phyloP scores from a whole-genome alignment of 1,140 invertebrate species.

The Tetraneura akinire region DNA sequence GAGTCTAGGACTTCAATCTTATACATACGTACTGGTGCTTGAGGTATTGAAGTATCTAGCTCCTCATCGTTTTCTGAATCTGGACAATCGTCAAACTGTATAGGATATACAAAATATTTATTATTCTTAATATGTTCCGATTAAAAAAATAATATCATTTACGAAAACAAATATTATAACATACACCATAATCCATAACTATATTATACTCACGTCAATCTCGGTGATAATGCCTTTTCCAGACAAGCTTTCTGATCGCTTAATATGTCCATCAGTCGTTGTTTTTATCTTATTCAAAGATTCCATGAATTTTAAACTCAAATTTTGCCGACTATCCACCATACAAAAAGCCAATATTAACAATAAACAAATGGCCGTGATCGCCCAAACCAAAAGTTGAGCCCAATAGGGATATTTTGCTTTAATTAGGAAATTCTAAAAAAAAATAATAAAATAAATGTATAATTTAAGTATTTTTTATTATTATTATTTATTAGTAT shows the following conservation, averaged over 20 bases:
- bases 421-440: conserved; percentile 38
- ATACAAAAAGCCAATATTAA: conserved; percentile 34
- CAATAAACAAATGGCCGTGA: background rate
- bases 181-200: no score
- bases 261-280: conserved; percentile 8
- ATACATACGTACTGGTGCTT: conserved; percentile 34
- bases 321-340: conserved; percentile 11
- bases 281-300: conserved; percentile 10
- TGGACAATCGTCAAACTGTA: conserved; percentile 25
- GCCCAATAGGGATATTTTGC: conserved; percentile 31
- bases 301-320: conserved; percentile 20
- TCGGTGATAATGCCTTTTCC: conserved; percentile 32
- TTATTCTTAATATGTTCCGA: no score
- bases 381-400: conserved; percentile 33
- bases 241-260: conserved; percentile 11
- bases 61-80: conserved; percentile 19
- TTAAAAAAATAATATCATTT: no score
- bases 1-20: conserved; percentile 41
- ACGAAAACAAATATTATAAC: no score
- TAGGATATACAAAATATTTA: no score
- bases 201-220: conserved; percentile 20
- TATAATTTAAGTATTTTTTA: no score
- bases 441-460: background rate
- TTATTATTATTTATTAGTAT: no score
- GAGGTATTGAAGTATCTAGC: background rate